Percentiles rank a stretch among this genome's conserved stretches.
Conservation (phyloP, 2,797 vertebrate species). For the Pyrocephalus nanus region DNA sequence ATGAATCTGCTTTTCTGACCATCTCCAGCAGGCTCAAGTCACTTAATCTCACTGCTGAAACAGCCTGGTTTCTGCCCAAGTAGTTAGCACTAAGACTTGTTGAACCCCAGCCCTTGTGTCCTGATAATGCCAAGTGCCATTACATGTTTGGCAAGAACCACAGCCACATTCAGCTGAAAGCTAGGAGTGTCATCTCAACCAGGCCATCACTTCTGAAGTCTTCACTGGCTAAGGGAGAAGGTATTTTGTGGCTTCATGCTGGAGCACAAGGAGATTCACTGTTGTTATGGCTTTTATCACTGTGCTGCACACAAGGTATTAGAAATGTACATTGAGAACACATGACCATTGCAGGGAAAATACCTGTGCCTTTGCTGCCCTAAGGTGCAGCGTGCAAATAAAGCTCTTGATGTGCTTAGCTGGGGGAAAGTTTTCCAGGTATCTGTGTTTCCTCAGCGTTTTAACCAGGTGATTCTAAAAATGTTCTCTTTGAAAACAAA, state of each 20-base stretch:
- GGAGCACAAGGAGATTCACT: too few species aligned
- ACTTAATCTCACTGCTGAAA: background rate
- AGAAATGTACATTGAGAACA: background rate
- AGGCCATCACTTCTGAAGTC: background rate
- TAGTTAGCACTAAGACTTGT: background rate
- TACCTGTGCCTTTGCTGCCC: background rate
- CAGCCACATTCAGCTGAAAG: background rate
- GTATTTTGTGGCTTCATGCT: background rate
- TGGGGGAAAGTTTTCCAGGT: background rate
- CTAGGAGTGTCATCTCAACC: background rate
- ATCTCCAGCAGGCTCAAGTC: background rate
- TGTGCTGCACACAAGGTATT: fast-evolving
- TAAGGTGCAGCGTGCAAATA: background rate
- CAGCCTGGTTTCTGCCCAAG: background rate
- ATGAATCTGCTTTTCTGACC: background rate
- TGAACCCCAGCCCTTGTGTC: background rate
- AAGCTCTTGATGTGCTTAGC: background rate
- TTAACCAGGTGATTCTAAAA: background rate
- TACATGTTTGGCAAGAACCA: background rate
- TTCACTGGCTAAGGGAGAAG: background rate
- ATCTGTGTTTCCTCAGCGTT: background rate
- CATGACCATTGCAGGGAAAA: background rate
- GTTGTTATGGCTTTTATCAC: fast-evolving
- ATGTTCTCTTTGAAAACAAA: background rate
- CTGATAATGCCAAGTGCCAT: fast-evolving